Evolutionary conservation across 2,888 invertebrate species (phyloP), one percentile per base, ranked within the genome.

Genomic region (Leucozona laternaria): DNA sequence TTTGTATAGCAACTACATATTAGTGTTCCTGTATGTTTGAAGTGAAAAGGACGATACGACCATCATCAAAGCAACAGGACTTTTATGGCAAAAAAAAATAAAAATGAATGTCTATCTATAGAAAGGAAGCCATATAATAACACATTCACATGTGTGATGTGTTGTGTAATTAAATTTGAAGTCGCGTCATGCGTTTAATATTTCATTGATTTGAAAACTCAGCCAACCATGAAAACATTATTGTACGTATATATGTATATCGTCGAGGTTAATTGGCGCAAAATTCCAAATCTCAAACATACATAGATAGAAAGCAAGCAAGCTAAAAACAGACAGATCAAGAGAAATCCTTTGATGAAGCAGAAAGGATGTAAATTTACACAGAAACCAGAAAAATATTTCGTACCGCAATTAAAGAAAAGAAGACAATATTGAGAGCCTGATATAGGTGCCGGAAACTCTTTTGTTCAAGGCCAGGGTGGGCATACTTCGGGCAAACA

Each of bases 111-210:
- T 60, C 40, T n/a, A 25, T 40, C 40, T 25, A 22, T 25, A 60
- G 37, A 60, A 62, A 43, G 25, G 25, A 10, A 62, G 43, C 43
- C 7, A 8, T 22, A 34, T 58, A 25, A 53, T 28, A 28, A 62
- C 60, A 4, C 25, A n/a, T n/a, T 43, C 40, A 57, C 8, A 28
- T 62, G 8, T 62, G 43, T 45, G 4, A 28, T 62, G 8, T 62
- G 43, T 45, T 62, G 55, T 62, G 37, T 76, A 81, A 81, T 77
- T 82, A 48, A 43, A 43, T 78, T 73, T 82, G 77, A 40, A 50
- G 58, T 22, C 55, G 37, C 62, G 55, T 31, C 66, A 57, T 60
- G 60, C 43, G 62, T 71, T 71, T 64, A 45, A 15, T 43, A 28
- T 72, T 79, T 50, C 68, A 68, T 73, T 68, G 66, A 73, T 68